These are phyloP conservation scores for Synanthedon tipuliformis DNA, from an alignment of 2,888 invertebrate genomes.

Conservation along the genomic window DNA sequence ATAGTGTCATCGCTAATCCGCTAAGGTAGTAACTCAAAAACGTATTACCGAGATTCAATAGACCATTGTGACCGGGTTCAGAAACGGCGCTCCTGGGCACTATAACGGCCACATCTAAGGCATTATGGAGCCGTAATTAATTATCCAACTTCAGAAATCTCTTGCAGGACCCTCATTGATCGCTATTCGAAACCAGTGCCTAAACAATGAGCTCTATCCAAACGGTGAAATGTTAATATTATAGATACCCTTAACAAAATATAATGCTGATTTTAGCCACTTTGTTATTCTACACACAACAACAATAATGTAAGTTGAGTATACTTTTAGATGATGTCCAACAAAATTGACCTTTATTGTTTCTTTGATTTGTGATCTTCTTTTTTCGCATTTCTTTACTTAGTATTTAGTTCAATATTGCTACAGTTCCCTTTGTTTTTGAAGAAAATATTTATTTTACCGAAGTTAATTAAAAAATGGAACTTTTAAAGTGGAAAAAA, in stretches of 20 bases:
- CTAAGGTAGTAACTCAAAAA: constrained; percentile 34
- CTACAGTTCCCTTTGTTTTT: too few species aligned
- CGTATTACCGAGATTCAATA: constrained; percentile 40
- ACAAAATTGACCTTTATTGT: too few species aligned
- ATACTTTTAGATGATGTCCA: too few species aligned
- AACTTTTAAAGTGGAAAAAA: constrained; percentile 4
- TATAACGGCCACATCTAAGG: constrained; percentile 32
- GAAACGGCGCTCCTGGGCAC: constrained; percentile 42
- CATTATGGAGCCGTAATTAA: constrained; percentile 48
- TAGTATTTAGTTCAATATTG: too few species aligned
- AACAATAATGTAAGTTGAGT: too few species aligned
- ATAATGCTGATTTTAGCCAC: too few species aligned
- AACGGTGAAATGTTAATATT: background rate
- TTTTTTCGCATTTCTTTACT: too few species aligned
- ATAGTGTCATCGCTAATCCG: constrained; percentile 13
- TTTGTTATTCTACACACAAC: too few species aligned
- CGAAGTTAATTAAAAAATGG: background rate
- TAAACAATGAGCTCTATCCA: background rate
- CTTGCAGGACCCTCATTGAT: constrained; percentile 25
- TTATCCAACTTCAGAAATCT: constrained; percentile 42
- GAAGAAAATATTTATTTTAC: too few species aligned
- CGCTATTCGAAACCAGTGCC: constrained; percentile 9
- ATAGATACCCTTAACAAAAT: too few species aligned
- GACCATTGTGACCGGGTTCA: constrained; percentile 27
- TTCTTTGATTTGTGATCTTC: too few species aligned